Evolutionary conservation across 2,113 vertebrate genomes (phyloP).

Genomic region (Bostrychus sinensis): DNA sequence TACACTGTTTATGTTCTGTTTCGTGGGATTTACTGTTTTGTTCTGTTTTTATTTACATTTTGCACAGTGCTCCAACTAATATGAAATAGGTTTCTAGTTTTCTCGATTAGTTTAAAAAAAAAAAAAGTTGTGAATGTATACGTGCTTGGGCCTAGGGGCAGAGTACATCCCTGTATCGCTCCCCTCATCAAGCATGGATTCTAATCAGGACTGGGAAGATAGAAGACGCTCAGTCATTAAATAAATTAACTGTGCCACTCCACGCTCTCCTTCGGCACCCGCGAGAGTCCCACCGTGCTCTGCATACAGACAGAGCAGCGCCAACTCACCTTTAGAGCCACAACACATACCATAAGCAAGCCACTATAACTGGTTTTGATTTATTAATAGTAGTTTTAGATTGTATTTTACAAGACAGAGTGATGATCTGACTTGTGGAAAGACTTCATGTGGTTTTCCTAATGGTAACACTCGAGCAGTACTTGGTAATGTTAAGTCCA

Average conservation of each 20-base stretch:
- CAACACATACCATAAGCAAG: conserved; percentile 21
- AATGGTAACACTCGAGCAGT: too few species aligned
- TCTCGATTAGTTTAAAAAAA: conserved; percentile 43
- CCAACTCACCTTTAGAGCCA: conserved; percentile 54
- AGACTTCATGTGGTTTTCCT: too few species aligned
- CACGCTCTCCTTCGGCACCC: conserved; percentile 74
- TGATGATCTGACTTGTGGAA: too few species aligned
- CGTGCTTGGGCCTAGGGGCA: conserved; percentile 62
- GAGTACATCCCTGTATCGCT: conserved; percentile 71
- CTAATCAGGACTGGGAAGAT: conserved; percentile 81
- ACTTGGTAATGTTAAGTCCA: too few species aligned
- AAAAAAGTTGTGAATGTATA: conserved; percentile 43
- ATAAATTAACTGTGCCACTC: conserved; percentile 84
- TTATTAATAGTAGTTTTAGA: too few species aligned
- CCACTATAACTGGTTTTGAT: too few species aligned
- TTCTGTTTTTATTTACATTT: too few species aligned
- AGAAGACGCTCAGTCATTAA: conserved; percentile 82
- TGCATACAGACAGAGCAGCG: conserved; percentile 68
- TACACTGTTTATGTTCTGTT: too few species aligned
- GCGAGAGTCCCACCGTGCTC: conserved; percentile 67
- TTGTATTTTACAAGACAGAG: conserved; percentile 1
- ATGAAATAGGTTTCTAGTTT: too few species aligned
- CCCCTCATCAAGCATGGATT: conserved; percentile 80
- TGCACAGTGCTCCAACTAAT: too few species aligned
- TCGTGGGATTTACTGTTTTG: too few species aligned